Evolutionary conservation across 2,113 vertebrate genomes (phyloP), one percentile per base, ranked within the genome.

Genomic region (Benthochromis sp.): DNA sequence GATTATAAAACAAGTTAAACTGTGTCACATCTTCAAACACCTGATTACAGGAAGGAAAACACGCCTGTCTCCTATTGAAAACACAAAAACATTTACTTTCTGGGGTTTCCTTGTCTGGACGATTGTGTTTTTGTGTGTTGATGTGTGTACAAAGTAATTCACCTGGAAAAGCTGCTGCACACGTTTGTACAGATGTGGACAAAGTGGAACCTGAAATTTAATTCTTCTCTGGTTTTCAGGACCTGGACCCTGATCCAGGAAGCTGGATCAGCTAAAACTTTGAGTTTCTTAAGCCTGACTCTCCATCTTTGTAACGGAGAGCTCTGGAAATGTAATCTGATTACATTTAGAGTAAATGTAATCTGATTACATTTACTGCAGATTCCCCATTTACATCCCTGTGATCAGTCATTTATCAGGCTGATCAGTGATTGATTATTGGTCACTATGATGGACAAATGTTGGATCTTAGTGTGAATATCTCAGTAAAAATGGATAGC

Each of bases 31-130:
- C 21, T 45, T 45, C 69, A 45, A 73, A 73, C 40, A 29, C 5
- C 6, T 11, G 69, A 47, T 47, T 29, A 29, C 8, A 17, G 69
- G 40, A 47, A 73, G 21, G 21, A 73, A 73, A 45, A 7, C 38
- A 27, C 5, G 3, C 21, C 69, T 0, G 21, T 36, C 31, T 66
- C 31, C 61, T n/a, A 66, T 0, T 38, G 61, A 66, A 66, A 66
- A n/a, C 61, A 66, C 61, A 63, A 63, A 19, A 63, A 11, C 17
- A 66, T 66, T 66, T 38, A 2, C 61, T 66, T 38, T 66, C 31
- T 38, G 31, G 61, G 31, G 10, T n/a, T 66, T 66, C 61, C 19
- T 38, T n/a, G 17, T 66, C 61, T 66, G 61, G 17, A 66, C 1
- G 3, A 38, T 36, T n/a, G 59, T 61, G 29, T 61, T 63, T 63